Evolutionary conservation across 2,888 invertebrate species (phyloP), one percentile per base, ranked within the genome.

Genomic region (Caenorhabditis auriculariae): DNA sequence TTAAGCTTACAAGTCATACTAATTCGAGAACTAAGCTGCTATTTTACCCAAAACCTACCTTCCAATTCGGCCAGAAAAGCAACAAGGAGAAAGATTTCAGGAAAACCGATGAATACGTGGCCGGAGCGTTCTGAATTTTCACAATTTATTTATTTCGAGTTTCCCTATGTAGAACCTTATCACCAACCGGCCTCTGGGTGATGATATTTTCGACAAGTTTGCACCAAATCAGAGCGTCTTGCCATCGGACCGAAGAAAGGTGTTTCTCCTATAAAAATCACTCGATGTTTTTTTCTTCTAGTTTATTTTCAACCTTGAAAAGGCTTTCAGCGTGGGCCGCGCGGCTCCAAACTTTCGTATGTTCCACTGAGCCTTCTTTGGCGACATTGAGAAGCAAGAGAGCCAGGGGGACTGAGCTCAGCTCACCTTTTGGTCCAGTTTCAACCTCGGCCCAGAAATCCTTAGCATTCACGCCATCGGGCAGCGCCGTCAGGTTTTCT

Each of bases 11-110:
- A n/a, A n/a, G n/a, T n/a, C n/a, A n/a, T n/a, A n/a, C n/a, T n/a
- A n/a, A n/a, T n/a, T n/a, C n/a, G n/a, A n/a, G n/a, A n/a, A n/a
- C n/a, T n/a, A n/a, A n/a, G n/a, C n/a, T n/a, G n/a, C n/a, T n/a
- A n/a, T n/a, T n/a, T n/a, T n/a, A 9, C n/a, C 9, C n/a, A 32
- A 32, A 32, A 12, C 35, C n/a, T 2, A 63, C 66, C 49, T 59
- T 60, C 62, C 62, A 65, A 15, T 66, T 35, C 17, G 70, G 70
- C 66, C 65, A 70, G 57, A 68, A 67, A 15, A 70, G 61, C 0
- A 70, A 50, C 19, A 68, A 48, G 1, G 60, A 45, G 2, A 70
- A 53, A 0, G 65, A 37, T 23, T 51, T 50, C 19, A 59, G 52
- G 35, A n/a, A 9, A n/a, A 1, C n/a, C n/a, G 35, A n/a, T 1